Conservation (phyloP, 2,888 invertebrate genomes). For the Acronicta alni region DNA sequence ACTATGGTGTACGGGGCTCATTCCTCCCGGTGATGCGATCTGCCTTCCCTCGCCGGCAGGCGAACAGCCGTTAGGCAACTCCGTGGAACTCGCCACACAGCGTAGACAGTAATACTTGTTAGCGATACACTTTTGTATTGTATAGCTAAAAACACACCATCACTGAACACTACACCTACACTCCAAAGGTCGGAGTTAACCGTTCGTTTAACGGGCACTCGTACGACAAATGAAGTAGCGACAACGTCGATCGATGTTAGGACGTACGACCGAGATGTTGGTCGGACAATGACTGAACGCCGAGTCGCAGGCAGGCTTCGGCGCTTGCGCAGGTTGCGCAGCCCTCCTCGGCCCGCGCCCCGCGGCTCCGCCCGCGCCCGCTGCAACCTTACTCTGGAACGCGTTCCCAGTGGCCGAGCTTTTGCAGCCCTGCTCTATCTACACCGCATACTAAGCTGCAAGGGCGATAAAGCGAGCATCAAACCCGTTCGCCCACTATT, state of each 20-base stretch:
- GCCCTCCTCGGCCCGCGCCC: conserved; percentile 57
- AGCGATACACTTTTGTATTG: conserved; percentile 85
- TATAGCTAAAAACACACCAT: conserved; percentile 88
- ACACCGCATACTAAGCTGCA: conserved; percentile 72
- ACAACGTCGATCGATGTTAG: conserved; percentile 75
- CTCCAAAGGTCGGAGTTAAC: conserved; percentile 80
- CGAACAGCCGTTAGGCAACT: conserved; percentile 86
- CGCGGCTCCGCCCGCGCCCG: conserved; percentile 54
- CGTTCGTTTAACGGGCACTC: conserved; percentile 83
- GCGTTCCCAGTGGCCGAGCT: conserved; percentile 77
- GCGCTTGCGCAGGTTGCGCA: conserved; percentile 77
- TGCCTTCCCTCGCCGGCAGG: conserved; percentile 86
- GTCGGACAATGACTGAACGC: conserved; percentile 86
- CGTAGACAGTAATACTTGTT: conserved; percentile 80
- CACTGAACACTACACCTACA: conserved; percentile 85
- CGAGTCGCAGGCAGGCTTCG: conserved; percentile 77
- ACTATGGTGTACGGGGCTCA: conserved; percentile 87
- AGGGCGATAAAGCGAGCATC: conserved; percentile 74
- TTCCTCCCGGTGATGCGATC: conserved; percentile 86
- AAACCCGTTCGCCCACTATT: conserved; percentile 72
- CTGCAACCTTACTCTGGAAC: conserved; percentile 71
- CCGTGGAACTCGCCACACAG: conserved; percentile 80
- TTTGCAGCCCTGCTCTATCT: conserved; percentile 77
- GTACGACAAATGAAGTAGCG: conserved; percentile 81
- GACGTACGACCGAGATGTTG: conserved; percentile 82